These are phyloP conservation scores for Drosophila mimetica DNA, from an alignment of 2,888 invertebrate genomes.

Conservation along the genomic window DNA sequence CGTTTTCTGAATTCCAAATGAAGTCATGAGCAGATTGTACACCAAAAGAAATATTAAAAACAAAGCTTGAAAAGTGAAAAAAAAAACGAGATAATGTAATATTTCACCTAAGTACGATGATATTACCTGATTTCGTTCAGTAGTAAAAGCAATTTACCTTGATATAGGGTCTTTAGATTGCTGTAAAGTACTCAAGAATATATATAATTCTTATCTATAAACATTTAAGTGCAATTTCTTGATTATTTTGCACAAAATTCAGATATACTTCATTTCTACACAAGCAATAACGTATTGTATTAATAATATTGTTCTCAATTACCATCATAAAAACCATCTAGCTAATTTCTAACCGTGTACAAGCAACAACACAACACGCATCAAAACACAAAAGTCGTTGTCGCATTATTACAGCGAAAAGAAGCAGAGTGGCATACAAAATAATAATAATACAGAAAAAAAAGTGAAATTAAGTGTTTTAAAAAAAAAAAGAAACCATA, in stretches of 20 bases:
- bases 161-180: neutral
- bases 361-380: slow-evolving; percentile 31
- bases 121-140: neutral
- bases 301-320: no score
- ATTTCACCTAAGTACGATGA: neutral
- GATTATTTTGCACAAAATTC: no score
- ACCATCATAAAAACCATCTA: no score
- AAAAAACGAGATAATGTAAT: neutral
- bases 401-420: slow-evolving; percentile 70
- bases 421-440: slow-evolving; percentile 35
- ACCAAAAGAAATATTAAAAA: slow-evolving; percentile 31
- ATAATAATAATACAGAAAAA: slow-evolving; percentile 57
- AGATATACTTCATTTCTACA: no score
- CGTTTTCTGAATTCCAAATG: slow-evolving; percentile 80
- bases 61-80: neutral
- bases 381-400: slow-evolving; percentile 65
- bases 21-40: slow-evolving; percentile 76
- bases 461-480: slow-evolving; percentile 78
- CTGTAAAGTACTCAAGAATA: neutral
- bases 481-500: slow-evolving; percentile 45
- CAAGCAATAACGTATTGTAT: no score
- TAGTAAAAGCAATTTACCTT: neutral
- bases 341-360: neutral
- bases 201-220: neutral
- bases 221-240: no score